A percentile compares a stretch with the other conserved stretches of the same genome.
Conservation (phyloP, 2,888 invertebrate genomes). For the Diplolepis rosae region DNA sequence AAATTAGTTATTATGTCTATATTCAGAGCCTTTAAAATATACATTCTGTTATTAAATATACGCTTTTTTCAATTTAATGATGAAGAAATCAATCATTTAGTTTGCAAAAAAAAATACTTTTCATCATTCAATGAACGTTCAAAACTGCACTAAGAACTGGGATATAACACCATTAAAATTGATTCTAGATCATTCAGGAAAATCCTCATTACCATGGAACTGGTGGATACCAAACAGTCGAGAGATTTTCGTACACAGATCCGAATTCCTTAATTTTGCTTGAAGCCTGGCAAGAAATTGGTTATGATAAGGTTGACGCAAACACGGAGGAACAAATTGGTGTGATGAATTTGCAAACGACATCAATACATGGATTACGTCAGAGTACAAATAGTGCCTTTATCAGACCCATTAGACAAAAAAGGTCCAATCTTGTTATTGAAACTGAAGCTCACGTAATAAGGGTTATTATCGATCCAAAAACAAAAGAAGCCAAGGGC, state of each 20-base stretch:
- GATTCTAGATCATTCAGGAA: constrained; percentile 56
- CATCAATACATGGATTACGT: constrained; percentile 78
- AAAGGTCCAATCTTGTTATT: constrained; percentile 69
- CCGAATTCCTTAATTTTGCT: constrained; percentile 77
- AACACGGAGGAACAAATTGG: constrained; percentile 78
- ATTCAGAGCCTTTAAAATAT: too few species aligned
- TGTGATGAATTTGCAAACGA: constrained; percentile 79
- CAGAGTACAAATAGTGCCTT: constrained; percentile 80
- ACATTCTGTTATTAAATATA: too few species aligned
- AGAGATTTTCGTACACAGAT: constrained; percentile 80
- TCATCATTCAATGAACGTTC: too few species aligned
- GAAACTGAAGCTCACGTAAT: constrained; percentile 75
- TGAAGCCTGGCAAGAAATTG: constrained; percentile 79
- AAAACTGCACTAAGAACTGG: too few species aligned
- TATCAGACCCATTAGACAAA: constrained; percentile 79
- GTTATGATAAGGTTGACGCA: constrained; percentile 77
- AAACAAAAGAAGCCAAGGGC: constrained; percentile 71
- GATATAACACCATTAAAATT: too few species aligned
- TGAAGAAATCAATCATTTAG: too few species aligned
- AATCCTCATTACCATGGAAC: constrained; percentile 77
- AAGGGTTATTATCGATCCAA: constrained; percentile 75
- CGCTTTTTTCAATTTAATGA: too few species aligned
- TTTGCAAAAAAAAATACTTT: too few species aligned
- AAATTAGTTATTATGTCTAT: too few species aligned
- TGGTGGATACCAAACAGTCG: constrained; percentile 80